phyloP scores from a whole-genome alignment of 2,888 invertebrate genomes.

The Drosophila sordidula region DNA sequence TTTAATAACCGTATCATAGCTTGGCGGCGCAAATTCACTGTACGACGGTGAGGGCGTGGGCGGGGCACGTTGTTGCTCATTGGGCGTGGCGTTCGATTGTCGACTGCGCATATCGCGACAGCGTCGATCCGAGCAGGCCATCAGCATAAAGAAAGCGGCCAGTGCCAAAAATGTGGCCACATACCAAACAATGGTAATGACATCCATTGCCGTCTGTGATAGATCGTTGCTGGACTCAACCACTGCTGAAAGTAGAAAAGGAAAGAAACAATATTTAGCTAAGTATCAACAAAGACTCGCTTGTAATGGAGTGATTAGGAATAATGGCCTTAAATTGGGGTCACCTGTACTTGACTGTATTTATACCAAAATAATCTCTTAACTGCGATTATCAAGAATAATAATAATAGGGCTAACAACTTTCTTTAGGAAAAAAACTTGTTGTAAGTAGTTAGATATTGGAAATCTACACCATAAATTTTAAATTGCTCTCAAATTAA shows the following conservation, averaged over 20 bases:
- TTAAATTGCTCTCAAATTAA: too few relatives aligned
- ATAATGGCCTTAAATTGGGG: not conserved
- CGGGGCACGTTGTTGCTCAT: constrained; percentile 72
- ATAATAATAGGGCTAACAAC: too few relatives aligned
- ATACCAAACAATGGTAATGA: constrained; percentile 84
- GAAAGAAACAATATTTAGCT: not conserved
- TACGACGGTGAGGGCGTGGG: constrained; percentile 84
- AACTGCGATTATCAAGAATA: too few relatives aligned
- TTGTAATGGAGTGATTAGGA: too few relatives aligned
- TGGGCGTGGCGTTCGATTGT: constrained; percentile 44
- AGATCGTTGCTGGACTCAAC: constrained; percentile 74
- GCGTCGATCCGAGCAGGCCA: constrained; percentile 84
- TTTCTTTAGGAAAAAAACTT: too few relatives aligned
- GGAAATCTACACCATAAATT: too few relatives aligned
- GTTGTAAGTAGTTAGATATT: too few relatives aligned
- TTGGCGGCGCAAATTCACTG: constrained; percentile 85
- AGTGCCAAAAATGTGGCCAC: constrained; percentile 84
- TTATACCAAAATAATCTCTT: too few relatives aligned
- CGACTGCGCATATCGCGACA: constrained; percentile 67
- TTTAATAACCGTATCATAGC: constrained; percentile 84
- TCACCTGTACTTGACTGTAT: too few relatives aligned
- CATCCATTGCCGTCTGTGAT: constrained; percentile 84
- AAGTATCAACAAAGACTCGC: too few relatives aligned
- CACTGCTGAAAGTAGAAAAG: constrained; percentile 47
- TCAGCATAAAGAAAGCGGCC: constrained; percentile 84